Evolutionary conservation across 1,140 invertebrate genomes (phyloP), one percentile per base, ranked within the genome.

Genomic region (Patella vulgata): DNA sequence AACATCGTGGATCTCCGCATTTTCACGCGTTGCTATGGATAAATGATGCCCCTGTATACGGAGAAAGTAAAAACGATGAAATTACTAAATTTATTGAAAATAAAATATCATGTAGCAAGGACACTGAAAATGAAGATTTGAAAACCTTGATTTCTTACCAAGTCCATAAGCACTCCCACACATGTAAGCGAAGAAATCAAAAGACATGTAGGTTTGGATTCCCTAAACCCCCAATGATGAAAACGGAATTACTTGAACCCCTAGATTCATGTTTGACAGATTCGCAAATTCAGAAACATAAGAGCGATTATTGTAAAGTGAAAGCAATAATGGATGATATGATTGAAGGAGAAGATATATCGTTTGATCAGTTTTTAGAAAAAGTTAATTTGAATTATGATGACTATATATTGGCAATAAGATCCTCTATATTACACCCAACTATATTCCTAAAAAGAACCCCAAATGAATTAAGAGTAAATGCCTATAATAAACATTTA

Each of bases 1-100:
- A 86, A 62, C 80, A 85, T 57, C 74, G 83, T 30, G 84, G 85
- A 6, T 81, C 72, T 51, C 84, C 85, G 19, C 84, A 86, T 72
- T 47, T 83, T 14, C 83, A 86, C 56, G 74, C 81, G 44, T 58
- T 86, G 3, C 33, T 82, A n/a, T 86, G 84, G 82, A 59, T 83
- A 2, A 63, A 82, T 66, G 67, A 79, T 73, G 63, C 74, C 31
- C 84, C 83, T 46, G 30, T 36, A 42, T 77, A 51, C 39, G 14
- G 31, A n/a, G 0, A 62, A 31, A 23, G 46, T 40, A 53, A 3
- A 25, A 48, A 47, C n/a, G 21, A 44, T 36, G 57, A 60, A 21
- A 46, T 68, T 23, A 39, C 12, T 42, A 12, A 50, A 25, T 71
- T 65, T 47, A 59, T 70, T 56, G 66, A 71, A 39, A 66, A 52